Percentiles rank a stretch among this genome's conserved stretches.
Conservation (phyloP, 2,888 invertebrate genomes). For the Sericinus montela region DNA sequence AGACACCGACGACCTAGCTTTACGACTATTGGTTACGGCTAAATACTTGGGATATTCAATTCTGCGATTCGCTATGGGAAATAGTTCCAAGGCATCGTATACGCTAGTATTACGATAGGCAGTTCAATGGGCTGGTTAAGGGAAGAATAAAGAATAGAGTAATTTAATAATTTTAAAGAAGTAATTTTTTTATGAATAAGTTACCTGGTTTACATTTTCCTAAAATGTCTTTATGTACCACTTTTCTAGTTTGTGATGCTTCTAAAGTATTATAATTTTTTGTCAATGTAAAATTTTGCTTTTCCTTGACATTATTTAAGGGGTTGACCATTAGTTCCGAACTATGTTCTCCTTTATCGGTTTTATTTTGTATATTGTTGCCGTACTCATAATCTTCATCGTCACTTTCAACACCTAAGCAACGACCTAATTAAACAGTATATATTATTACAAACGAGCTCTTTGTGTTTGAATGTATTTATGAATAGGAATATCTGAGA, state of each 20-base stretch:
- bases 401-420: constrained; percentile 41
- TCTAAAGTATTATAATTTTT: constrained; percentile 29
- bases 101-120: too few species aligned
- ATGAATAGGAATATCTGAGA: too few species aligned
- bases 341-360: constrained; percentile 28
- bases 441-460: too few species aligned
- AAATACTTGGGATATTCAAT: too few species aligned
- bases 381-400: constrained; percentile 44
- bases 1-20: too few species aligned
- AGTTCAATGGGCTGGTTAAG: too few species aligned
- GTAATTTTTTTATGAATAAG: neutral
- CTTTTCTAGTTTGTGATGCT: constrained; percentile 20
- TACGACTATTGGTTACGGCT: too few species aligned
- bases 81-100: too few species aligned
- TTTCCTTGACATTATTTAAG: constrained; percentile 6
- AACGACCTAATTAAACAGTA: constrained; percentile 39
- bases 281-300: constrained; percentile 29
- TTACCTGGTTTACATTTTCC: constrained; percentile 67
- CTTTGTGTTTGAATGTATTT: too few species aligned
- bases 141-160: too few species aligned
- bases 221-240: constrained; percentile 40
- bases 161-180: too few species aligned
- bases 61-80: too few species aligned
- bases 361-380: constrained; percentile 23
- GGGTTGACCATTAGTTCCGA: constrained; percentile 22